Conservation (phyloP, 2,113 vertebrate genomes). For the Hystrix cristata region DNA sequence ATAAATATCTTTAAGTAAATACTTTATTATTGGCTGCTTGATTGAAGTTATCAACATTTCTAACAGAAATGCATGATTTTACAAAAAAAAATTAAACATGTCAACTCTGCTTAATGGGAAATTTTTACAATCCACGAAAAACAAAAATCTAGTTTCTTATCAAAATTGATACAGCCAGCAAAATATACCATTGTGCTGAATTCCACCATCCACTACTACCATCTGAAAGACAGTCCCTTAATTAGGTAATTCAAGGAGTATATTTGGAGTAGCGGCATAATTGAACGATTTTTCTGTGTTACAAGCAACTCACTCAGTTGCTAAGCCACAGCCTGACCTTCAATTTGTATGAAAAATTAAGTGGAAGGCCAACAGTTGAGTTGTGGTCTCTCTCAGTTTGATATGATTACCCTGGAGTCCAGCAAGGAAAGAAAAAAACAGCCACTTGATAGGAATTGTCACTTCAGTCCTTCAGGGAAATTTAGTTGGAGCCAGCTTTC, state of each 20-base stretch:
- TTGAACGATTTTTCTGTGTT: constrained; percentile 74
- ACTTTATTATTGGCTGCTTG: not conserved
- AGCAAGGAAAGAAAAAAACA: constrained; percentile 72
- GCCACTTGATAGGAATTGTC: constrained; percentile 87
- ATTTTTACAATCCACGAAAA: not conserved
- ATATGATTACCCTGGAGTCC: constrained; percentile 86
- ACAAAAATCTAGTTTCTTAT: not conserved
- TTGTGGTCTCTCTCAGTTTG: constrained; percentile 90
- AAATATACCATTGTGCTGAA: not conserved
- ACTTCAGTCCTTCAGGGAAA: constrained; percentile 87
- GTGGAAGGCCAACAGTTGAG: constrained; percentile 89
- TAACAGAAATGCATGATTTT: not conserved
- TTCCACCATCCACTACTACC: not conserved
- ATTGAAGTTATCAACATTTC: not conserved
- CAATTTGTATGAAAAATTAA: constrained; percentile 92
- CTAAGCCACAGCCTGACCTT: constrained; percentile 86
- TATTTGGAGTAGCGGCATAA: constrained; percentile 70
- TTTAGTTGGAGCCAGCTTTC: constrained; percentile 87
- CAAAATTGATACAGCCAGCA: not conserved
- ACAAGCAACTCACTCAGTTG: constrained; percentile 77
- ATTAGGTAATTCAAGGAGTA: not conserved
- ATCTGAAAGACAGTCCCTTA: not conserved
- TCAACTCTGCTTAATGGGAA: not conserved
- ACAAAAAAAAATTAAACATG: not conserved
- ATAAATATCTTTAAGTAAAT: not conserved